Percentiles rank a stretch among this genome's conserved stretches.
phyloP scores from a whole-genome alignment of 2,797 vertebrate genomes.

The Phrynocephalus guinanensis region DNA sequence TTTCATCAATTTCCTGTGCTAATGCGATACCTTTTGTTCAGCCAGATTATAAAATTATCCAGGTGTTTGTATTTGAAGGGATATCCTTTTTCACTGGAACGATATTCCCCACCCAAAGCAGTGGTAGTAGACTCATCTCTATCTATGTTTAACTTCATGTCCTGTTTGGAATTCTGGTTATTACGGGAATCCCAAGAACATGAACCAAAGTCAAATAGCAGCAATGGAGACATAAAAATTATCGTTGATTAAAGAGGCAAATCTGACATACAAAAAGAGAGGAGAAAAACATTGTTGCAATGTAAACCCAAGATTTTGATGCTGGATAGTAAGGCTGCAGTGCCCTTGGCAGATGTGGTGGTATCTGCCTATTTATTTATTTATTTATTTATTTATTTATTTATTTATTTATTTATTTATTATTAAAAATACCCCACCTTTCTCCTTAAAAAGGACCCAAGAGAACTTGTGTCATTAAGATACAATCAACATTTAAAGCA shows the following conservation, averaged over 20 bases:
- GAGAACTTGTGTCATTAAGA: too few species aligned
- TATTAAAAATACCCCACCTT: too few species aligned
- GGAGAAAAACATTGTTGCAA: not conserved
- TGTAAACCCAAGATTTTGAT: not conserved
- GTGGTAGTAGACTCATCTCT: not conserved
- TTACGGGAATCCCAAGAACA: not conserved
- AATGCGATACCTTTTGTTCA: not conserved
- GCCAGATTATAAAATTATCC: not conserved
- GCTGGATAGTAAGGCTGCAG: not conserved
- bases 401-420: too few species aligned
- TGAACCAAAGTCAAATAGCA: not conserved
- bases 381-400: too few species aligned
- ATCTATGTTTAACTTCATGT: not conserved
- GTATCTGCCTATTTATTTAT: too few species aligned
- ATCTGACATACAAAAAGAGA: too few species aligned
- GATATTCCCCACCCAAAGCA: not conserved
- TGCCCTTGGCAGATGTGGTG: not conserved
- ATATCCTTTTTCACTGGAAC: not conserved
- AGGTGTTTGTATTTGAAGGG: not conserved
- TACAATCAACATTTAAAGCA: too few species aligned
- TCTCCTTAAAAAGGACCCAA: too few species aligned
- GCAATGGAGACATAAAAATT: not conserved
- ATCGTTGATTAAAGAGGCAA: not conserved
- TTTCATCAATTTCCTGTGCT: constrained; percentile 2
- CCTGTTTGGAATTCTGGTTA: not conserved